These are phyloP conservation scores for Drosophila austrosaltans DNA, from an alignment of 2,888 invertebrate species.

Conservation along the genomic window DNA sequence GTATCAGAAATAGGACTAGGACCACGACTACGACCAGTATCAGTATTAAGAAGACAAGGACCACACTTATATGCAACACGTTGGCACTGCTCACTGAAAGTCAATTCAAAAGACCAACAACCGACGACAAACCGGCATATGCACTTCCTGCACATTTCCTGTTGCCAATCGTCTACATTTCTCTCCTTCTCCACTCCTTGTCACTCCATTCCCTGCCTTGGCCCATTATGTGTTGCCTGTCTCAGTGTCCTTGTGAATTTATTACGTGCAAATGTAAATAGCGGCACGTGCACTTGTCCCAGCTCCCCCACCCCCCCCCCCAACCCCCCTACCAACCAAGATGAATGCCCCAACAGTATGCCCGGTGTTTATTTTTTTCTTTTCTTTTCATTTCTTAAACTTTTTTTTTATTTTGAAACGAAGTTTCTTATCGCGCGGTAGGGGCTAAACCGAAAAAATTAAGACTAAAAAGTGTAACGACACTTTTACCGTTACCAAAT, in stretches of 20 bases:
- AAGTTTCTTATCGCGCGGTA: too few species aligned
- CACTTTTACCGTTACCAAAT: too few species aligned
- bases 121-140: slow-evolving; percentile 59
- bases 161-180: slow-evolving; percentile 38
- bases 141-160: slow-evolving; percentile 73
- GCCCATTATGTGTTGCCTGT: background rate
- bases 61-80: slow-evolving; percentile 75
- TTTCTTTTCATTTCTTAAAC: background rate
- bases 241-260: slow-evolving; percentile 64
- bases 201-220: background rate
- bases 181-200: background rate
- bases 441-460: too few species aligned
- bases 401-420: too few species aligned
- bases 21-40: background rate
- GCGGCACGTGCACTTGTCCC: slow-evolving; percentile 72
- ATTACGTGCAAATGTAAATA: slow-evolving; percentile 82
- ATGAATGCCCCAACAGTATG: slow-evolving; percentile 41
- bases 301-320: slow-evolving; percentile 20
- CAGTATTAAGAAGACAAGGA: slow-evolving; percentile 1
- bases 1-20: background rate
- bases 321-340: slow-evolving; percentile 20
- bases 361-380: slow-evolving; percentile 1
- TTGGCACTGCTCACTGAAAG: slow-evolving; percentile 26
- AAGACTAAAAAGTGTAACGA: too few species aligned
- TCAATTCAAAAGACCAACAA: slow-evolving; percentile 22